Conservation (phyloP, 1,140 invertebrate genomes). For the Holcopasites calliopsidis region DNA sequence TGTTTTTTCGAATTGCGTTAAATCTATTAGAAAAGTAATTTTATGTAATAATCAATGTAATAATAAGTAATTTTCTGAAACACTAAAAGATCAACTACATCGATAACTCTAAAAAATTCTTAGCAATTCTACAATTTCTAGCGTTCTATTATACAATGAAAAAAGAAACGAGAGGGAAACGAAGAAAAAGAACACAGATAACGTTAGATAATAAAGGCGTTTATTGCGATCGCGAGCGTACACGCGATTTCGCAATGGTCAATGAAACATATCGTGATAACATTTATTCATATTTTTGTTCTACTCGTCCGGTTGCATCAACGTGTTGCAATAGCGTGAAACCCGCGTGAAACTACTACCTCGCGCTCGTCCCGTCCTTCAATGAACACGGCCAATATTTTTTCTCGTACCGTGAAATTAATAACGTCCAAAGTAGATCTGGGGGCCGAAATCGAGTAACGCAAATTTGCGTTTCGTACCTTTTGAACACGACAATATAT, state of each 20-base stretch:
- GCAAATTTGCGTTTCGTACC: not conserved
- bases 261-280: slow-evolving; percentile 20
- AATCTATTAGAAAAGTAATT: too few species aligned
- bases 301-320: slow-evolving; percentile 17
- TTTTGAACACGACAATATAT: not conserved
- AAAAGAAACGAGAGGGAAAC: not conserved
- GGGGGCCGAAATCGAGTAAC: not conserved
- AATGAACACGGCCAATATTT: slow-evolving; percentile 17
- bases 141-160: not conserved
- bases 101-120: too few species aligned
- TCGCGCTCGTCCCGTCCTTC: slow-evolving; percentile 11
- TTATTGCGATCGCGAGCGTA: not conserved
- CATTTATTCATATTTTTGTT: slow-evolving; percentile 27
- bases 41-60: too few species aligned
- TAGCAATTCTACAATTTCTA: too few species aligned
- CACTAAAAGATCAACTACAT: too few species aligned
- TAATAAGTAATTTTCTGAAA: too few species aligned
- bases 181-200: not conserved
- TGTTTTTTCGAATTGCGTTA: too few species aligned
- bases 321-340: slow-evolving; percentile 9
- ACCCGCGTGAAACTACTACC: not conserved
- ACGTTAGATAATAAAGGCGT: slow-evolving; percentile 10
- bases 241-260: slow-evolving; percentile 10
- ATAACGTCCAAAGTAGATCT: slow-evolving; percentile 17
- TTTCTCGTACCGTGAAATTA: slow-evolving; percentile 17